Base-by-base conservation (phyloP, 1,140 invertebrate genomes). In the Temnothorax longispinosus region DNA sequence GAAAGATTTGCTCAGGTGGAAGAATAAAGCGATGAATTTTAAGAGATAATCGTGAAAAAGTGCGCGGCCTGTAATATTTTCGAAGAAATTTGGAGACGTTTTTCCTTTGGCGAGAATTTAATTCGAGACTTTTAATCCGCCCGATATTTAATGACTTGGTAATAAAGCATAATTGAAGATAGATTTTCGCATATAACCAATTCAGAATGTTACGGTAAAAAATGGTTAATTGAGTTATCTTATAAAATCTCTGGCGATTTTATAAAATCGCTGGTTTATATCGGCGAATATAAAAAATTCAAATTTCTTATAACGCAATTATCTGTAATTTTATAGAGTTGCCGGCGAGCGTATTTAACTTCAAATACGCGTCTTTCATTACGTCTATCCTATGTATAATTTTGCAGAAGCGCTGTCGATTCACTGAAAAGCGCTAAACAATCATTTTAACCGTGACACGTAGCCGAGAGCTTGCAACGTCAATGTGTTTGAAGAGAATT, bases 111-210 rank as follows among this genome's bases (percentile, higher is more conserved):
- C 50, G 13, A 15, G 13, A 69, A 54, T 54, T 69, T 21, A 27
- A 69, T n/a, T 35, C 50, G 18, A 7, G 6, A 27, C 6, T 21
- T 21, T 18, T 18, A 27, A 38, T 41, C 27, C 11, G 21, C 54
- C 54, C 15, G 21, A 54, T 80, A n/a, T 69, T 80, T 80, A 69
- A 80, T 18, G 32, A 69, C 32, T 54, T 38, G 7, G 4, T 69
- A 69, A 52, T 52, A 54, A 47, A 47, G 2, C 10, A 41, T 52
- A 21, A 69, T 41, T 35, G 44, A 67, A 38, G 44, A 65, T 10
- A 15, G 35, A 52, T 69, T 69, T 44, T 52, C 47, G 44, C 8
- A 52, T 18, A 80, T 18, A 80, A 41, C 1, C 21, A 64, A 54
- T 38, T 69, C n/a, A 0, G 32, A 38, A 21, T 21, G n/a, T 67